These are phyloP conservation scores for Oceanodroma tethys DNA, from an alignment of 2,113 vertebrate species.

Conservation along the genomic window DNA sequence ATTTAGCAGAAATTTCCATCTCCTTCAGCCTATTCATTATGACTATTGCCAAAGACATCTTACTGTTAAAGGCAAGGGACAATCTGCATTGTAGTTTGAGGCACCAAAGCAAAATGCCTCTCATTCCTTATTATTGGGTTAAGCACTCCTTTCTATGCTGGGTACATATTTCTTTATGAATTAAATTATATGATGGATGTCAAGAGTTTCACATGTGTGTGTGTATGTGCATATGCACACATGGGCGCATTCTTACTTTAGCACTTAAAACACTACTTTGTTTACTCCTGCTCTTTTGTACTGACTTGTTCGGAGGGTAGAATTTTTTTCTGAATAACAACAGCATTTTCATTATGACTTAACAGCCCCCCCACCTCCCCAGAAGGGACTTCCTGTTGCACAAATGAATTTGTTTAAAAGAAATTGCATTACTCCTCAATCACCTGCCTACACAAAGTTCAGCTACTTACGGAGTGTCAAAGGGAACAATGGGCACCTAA, in stretches of 20 bases:
- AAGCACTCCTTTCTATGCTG: background rate
- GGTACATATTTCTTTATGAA: background rate
- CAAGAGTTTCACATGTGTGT: rapidly evolving
- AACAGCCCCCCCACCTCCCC: background rate
- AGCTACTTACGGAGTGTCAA: background rate
- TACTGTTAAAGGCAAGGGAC: background rate
- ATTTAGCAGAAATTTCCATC: background rate
- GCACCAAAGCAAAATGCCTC: background rate
- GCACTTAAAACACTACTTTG: background rate
- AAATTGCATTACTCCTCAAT: background rate
- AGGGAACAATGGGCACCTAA: background rate
- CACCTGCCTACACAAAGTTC: background rate
- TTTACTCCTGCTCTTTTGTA: background rate
- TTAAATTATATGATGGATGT: background rate
- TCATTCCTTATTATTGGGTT: background rate
- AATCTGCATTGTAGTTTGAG: background rate
- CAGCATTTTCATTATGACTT: background rate
- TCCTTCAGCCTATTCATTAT: background rate
- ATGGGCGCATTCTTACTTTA: background rate
- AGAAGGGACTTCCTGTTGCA: background rate
- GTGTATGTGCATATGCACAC: rapidly evolving
- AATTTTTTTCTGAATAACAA: background rate
- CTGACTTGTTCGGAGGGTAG: background rate
- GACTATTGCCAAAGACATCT: background rate
- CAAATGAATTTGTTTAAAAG: background rate